Evolutionary conservation across 2,888 invertebrate genomes (phyloP).

Genomic region (Orthosia gothica): DNA sequence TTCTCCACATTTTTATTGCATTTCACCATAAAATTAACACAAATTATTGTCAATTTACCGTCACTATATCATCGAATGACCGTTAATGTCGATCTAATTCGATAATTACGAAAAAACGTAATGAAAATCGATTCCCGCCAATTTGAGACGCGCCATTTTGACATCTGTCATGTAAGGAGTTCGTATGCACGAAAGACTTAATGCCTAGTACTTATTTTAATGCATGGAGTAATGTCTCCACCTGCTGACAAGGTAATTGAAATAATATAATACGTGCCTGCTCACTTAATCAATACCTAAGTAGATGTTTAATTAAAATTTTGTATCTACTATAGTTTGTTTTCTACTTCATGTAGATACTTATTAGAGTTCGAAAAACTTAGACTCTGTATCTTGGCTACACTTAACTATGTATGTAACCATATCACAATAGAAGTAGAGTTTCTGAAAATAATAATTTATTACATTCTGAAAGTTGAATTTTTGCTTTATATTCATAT

Average conservation of each 20-base stretch:
- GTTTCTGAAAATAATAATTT: not conserved
- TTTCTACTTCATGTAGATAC: too few species aligned
- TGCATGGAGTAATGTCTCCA: slow-evolving; percentile 42
- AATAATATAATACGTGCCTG: slow-evolving; percentile 32
- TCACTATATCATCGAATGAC: slow-evolving; percentile 39
- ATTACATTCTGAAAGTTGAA: too few species aligned
- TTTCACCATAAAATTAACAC: slow-evolving; percentile 33
- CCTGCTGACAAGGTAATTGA: slow-evolving; percentile 56
- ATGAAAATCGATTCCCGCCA: slow-evolving; percentile 61
- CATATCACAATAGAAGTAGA: not conserved
- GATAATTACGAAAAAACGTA: slow-evolving; percentile 50
- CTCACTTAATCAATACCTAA: slow-evolving; percentile 26
- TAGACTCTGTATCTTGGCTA: too few species aligned
- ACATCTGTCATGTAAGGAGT: slow-evolving; percentile 57
- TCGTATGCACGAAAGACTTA: slow-evolving; percentile 49
- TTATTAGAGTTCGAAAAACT: not conserved
- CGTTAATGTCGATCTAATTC: slow-evolving; percentile 54
- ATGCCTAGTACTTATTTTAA: slow-evolving; percentile 54
- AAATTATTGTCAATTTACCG: slow-evolving; percentile 46
- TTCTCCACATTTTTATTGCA: slow-evolving; percentile 43
- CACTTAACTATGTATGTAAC: too few species aligned
- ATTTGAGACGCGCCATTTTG: slow-evolving; percentile 55
- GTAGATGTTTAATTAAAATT: slow-evolving; percentile 21
- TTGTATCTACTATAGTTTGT: too few species aligned
- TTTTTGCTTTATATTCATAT: too few species aligned